Evolutionary conservation across 2,888 invertebrate genomes (phyloP).

Genomic region (Tipula unca): DNA sequence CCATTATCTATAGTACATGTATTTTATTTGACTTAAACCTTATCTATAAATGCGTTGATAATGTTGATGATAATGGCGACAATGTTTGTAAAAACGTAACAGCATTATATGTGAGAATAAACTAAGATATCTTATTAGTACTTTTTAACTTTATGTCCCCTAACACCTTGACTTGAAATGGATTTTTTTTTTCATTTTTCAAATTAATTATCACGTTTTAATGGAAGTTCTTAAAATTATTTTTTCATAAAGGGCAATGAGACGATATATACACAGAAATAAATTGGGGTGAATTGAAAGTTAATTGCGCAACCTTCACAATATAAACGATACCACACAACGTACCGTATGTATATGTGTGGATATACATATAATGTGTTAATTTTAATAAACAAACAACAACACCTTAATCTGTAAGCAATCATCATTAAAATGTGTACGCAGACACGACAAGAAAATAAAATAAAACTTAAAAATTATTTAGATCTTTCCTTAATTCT

Average conservation of each 20-base stretch:
- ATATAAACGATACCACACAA: neutral
- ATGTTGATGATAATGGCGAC: neutral
- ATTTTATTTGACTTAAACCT: neutral
- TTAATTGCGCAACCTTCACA: neutral
- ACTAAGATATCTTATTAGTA: neutral
- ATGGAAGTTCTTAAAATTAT: neutral
- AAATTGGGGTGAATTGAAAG: neutral
- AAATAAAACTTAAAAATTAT: neutral
- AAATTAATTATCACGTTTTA: neutral
- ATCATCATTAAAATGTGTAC: neutral
- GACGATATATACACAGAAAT: too few species aligned
- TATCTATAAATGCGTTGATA: neutral
- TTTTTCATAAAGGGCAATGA: neutral
- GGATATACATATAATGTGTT: neutral
- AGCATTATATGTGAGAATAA: neutral
- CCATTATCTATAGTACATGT: neutral
- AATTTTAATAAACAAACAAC: neutral
- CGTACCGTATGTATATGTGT: neutral
- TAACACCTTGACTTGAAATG: too few species aligned
- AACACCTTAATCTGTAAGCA: neutral
- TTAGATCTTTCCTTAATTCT: neutral
- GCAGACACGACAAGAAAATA: neutral
- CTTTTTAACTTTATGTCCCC: neutral
- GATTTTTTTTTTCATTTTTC: neutral
- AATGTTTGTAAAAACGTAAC: neutral